These are phyloP conservation scores for Lepus oiostolus DNA, from an alignment of 2,797 vertebrate species.

Conservation along the genomic window DNA sequence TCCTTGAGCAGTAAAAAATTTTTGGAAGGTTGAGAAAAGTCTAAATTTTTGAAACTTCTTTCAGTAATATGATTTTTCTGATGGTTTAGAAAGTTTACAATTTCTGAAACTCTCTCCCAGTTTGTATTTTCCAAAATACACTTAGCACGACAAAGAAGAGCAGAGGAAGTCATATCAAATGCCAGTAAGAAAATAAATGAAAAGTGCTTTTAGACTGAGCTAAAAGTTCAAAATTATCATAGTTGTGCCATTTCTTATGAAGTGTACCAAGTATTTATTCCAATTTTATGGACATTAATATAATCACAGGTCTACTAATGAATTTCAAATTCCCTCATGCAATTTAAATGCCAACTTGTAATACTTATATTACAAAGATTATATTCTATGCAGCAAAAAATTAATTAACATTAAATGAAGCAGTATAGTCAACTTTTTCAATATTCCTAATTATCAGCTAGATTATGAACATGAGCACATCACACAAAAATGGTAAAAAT, in stretches of 20 bases:
- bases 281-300: background rate
- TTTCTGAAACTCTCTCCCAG: conserved; percentile 6
- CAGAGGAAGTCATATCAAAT: background rate
- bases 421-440: background rate
- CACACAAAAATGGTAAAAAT: background rate
- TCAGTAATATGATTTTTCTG: conserved; percentile 61
- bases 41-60: conserved; percentile 33
- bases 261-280: background rate
- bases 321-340: conserved; percentile 9
- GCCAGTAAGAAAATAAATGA: conserved; percentile 4
- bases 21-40: background rate
- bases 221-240: conserved; percentile 5
- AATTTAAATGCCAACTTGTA: conserved; percentile 30
- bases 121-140: conserved; percentile 20
- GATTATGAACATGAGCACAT: background rate
- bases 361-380: conserved; percentile 4
- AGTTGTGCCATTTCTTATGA: conserved; percentile 10
- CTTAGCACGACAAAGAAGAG: background rate
- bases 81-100: background rate
- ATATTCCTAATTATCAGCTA: background rate
- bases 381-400: conserved; percentile 10
- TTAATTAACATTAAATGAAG: background rate
- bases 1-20: background rate
- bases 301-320: conserved; percentile 12
- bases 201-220: background rate